Evolutionary conservation across 2,797 vertebrate genomes (phyloP).

Genomic region (Pseudocheirus occidentalis): DNA sequence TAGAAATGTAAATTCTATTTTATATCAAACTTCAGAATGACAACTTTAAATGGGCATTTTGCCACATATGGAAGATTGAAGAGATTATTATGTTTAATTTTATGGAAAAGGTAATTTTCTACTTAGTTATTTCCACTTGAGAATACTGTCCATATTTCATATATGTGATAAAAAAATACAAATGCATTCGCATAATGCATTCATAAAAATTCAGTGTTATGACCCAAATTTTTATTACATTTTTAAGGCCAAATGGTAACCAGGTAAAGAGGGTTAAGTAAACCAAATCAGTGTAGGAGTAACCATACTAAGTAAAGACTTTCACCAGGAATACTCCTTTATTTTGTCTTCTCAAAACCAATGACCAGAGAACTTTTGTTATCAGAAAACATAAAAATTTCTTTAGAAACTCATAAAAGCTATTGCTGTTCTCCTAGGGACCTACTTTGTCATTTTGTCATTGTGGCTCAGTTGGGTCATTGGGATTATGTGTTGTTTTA

Average conservation of each 20-base stretch:
- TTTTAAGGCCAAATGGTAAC: slow-evolving; percentile 28
- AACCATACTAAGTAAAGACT: slow-evolving; percentile 9
- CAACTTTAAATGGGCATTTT: not conserved
- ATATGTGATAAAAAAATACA: not conserved
- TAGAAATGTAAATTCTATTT: not conserved
- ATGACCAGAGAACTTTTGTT: not conserved
- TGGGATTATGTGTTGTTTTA: not conserved
- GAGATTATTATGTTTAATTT: not conserved
- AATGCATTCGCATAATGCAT: not conserved
- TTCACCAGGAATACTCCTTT: slow-evolving; percentile 2
- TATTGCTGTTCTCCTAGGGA: not conserved
- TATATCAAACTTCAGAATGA: slow-evolving; percentile 22
- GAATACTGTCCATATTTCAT: not conserved
- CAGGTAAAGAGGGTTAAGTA: not conserved
- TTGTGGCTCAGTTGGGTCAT: not conserved
- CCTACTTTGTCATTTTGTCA: slow-evolving; percentile 3
- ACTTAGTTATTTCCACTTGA: not conserved
- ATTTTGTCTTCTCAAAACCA: slow-evolving; percentile 25
- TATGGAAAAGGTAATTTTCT: not conserved
- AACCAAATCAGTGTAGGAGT: not conserved
- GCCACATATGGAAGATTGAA: not conserved
- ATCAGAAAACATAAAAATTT: slow-evolving; percentile 33
- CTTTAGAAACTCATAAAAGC: slow-evolving; percentile 16
- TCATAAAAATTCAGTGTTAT: not conserved
- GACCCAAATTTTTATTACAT: slow-evolving; percentile 24